Percentiles rank a stretch among this genome's conserved stretches.
Evolutionary conservation across 2,797 vertebrate species (phyloP).

Genomic region (Eulemur coronatus): DNA sequence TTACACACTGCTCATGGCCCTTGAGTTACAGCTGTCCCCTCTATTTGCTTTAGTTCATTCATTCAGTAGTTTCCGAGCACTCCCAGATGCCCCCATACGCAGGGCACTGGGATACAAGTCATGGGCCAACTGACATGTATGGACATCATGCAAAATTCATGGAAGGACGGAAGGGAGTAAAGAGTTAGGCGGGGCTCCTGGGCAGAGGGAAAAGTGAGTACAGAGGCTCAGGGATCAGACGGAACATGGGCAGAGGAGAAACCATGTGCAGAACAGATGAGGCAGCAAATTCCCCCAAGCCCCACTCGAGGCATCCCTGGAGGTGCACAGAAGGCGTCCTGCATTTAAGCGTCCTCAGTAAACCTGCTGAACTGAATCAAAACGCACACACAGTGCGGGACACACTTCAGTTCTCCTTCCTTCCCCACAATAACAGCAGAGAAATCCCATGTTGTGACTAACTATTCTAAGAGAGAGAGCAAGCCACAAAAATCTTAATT

Average conservation of each 20-base stretch:
- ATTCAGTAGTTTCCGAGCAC: neutral
- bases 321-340: accelerated
- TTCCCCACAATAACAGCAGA: neutral
- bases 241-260: accelerated
- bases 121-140: neutral
- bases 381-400: neutral
- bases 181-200: neutral
- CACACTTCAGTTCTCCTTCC: neutral
- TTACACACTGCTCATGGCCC: neutral
- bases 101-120: neutral
- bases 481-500: neutral
- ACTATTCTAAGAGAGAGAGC: neutral
- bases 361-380: neutral
- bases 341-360: neutral
- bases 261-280: neutral
- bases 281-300: neutral
- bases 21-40: neutral
- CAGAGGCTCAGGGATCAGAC: neutral
- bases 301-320: no score
- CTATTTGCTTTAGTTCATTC: neutral
- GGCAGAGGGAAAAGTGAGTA: neutral
- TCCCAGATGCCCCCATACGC: neutral
- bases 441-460: neutral
- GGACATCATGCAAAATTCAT: neutral
- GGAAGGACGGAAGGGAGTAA: neutral